A percentile compares a stretch with the other conserved stretches of the same genome.
Evolutionary conservation across 64 coral and sea anemone genomes (phyloP).

Genomic region (Exaiptasia diaphana): DNA sequence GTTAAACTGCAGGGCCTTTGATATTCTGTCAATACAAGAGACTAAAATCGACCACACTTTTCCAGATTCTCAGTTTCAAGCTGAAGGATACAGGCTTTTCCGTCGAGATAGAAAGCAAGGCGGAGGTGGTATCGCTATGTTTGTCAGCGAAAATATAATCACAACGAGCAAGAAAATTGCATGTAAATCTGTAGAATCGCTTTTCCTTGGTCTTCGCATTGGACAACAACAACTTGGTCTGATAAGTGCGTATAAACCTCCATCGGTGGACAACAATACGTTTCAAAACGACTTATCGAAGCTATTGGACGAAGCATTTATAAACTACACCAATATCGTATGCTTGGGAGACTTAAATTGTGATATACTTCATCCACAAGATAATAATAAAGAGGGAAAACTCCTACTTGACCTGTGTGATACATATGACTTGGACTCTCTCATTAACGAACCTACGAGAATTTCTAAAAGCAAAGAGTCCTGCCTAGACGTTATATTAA

Average conservation of each 20-base stretch:
- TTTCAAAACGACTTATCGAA: constrained; percentile 19
- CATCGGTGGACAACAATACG: constrained; percentile 10
- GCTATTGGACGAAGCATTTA: constrained; percentile 14
- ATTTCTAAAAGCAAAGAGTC: constrained; percentile 36
- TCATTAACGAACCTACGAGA: constrained; percentile 41
- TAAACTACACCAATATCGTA: neutral
- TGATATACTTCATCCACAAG: constrained; percentile 12
- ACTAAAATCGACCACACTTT: constrained; percentile 31
- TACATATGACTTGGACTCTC: constrained; percentile 31
- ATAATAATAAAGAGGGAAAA: constrained; percentile 20
- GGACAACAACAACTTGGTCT: too few species aligned
- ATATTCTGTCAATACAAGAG: constrained; percentile 3
- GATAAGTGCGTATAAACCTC: constrained; percentile 39
- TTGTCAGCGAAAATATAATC: neutral
- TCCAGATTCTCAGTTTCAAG: constrained; percentile 14
- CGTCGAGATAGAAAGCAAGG: neutral
- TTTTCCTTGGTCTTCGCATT: constrained; percentile 28
- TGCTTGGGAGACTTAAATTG: constrained; percentile 44
- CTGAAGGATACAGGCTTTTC: constrained; percentile 14
- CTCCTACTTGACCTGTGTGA: constrained; percentile 35
- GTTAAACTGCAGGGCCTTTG: too few species aligned
- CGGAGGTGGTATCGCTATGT: constrained; percentile 43
- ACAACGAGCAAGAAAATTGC: neutral
- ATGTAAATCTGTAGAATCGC: constrained; percentile 35
- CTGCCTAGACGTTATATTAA: constrained; percentile 45